A percentile compares a stretch with the other conserved stretches of the same genome.
These are phyloP conservation scores for Henicopernis longicauda DNA, from an alignment of 2,113 vertebrate species.

Conservation along the genomic window DNA sequence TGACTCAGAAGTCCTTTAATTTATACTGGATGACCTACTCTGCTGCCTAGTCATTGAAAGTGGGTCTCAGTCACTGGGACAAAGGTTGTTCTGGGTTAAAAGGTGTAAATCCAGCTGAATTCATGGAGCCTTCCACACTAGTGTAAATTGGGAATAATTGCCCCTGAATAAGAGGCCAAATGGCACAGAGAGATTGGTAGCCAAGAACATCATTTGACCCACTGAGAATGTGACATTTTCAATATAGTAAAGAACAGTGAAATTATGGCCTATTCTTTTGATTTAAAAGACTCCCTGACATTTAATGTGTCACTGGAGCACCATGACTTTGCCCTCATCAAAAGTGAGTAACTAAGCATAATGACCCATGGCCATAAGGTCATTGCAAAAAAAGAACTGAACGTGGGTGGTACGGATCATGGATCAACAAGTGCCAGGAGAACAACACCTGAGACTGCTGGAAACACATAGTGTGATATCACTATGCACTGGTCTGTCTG, in stretches of 20 bases:
- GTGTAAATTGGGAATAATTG: background rate
- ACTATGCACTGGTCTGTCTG: background rate
- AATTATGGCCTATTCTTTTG: background rate
- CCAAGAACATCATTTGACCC: background rate
- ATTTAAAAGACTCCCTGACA: background rate
- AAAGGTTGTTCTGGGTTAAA: background rate
- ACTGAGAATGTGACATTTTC: background rate
- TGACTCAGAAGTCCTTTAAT: background rate
- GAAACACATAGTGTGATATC: background rate
- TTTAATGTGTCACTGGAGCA: background rate
- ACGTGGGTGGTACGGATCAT: background rate
- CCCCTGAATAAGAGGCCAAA: background rate
- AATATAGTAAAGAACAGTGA: background rate
- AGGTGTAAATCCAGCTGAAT: background rate
- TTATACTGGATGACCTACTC: background rate
- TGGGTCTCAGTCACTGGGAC: background rate
- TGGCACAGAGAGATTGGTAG: background rate
- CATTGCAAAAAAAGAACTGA: background rate
- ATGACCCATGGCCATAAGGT: background rate
- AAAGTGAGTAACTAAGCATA: background rate
- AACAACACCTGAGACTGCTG: background rate
- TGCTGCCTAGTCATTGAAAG: background rate
- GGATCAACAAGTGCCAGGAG: background rate
- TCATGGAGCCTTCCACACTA: background rate
- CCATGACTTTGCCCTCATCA: background rate